These are phyloP conservation scores for Bothrops jararaca DNA, from an alignment of 2,113 vertebrate genomes.

Conservation along the genomic window DNA sequence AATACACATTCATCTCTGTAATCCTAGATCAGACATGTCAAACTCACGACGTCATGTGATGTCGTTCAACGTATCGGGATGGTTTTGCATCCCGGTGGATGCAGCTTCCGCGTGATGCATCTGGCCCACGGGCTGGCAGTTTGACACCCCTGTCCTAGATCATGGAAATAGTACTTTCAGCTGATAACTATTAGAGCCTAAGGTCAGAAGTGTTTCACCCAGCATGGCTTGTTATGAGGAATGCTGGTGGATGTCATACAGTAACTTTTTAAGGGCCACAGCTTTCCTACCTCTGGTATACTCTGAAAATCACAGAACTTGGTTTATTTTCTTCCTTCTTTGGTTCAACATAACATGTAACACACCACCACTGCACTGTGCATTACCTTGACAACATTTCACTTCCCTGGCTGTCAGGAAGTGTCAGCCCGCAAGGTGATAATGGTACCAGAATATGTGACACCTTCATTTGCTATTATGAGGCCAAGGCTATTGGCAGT, in stretches of 20 bases:
- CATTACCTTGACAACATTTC: not conserved
- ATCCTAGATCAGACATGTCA: not conserved
- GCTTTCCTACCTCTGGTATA: not conserved
- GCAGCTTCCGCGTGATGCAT: too few relatives aligned
- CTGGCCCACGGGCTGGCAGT: too few relatives aligned
- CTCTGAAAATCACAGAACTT: not conserved
- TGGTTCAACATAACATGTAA: not conserved
- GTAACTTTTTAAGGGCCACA: not conserved
- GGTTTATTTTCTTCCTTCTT: not conserved
- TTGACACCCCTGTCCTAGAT: not conserved
- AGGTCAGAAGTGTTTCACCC: not conserved
- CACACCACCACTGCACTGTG: not conserved
- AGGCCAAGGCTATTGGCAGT: not conserved
- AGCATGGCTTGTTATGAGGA: not conserved
- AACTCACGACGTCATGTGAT: too few relatives aligned
- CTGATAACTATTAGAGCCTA: not conserved
- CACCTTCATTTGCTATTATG: not conserved
- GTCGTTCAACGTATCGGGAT: too few relatives aligned
- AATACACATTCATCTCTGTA: not conserved
- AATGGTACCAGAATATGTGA: not conserved
- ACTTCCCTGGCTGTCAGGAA: not conserved
- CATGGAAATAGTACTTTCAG: not conserved
- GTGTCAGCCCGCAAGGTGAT: not conserved
- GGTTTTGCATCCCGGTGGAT: too few relatives aligned
- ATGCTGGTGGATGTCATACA: not conserved